These are phyloP conservation scores for Tyria jacobaeae DNA, from an alignment of 2,888 invertebrate species.

Conservation along the genomic window DNA sequence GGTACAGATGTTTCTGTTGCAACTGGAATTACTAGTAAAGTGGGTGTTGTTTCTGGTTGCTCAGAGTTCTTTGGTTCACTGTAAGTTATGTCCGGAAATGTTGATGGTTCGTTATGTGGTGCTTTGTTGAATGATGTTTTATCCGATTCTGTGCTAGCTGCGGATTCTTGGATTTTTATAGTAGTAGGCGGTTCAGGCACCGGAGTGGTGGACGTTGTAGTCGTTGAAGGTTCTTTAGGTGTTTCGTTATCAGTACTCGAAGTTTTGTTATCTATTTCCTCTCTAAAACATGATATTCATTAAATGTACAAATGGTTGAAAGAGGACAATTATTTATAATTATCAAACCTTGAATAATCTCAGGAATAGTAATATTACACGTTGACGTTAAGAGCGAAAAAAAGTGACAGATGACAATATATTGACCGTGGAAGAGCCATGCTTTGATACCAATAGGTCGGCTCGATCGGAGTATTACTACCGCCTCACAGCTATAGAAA, in stretches of 20 bases:
- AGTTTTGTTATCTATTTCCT: slow-evolving; percentile 57
- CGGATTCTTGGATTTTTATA: slow-evolving; percentile 24
- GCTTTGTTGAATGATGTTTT: slow-evolving; percentile 26
- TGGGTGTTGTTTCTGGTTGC: slow-evolving; percentile 4
- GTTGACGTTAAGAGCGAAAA: neutral
- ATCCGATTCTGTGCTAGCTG: neutral
- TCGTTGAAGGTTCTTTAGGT: slow-evolving; percentile 30
- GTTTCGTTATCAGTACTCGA: slow-evolving; percentile 17
- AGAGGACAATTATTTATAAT: no score
- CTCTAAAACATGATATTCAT: slow-evolving; percentile 52
- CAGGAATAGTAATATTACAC: no score
- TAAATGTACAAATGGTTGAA: neutral
- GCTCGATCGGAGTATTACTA: no score
- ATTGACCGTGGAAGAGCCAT: no score
- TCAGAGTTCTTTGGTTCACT: slow-evolving; percentile 19
- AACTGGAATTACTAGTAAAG: slow-evolving; percentile 17
- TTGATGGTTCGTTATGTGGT: slow-evolving; percentile 26
- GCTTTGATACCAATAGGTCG: no score
- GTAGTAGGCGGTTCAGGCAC: slow-evolving; percentile 44
- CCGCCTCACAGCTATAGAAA: no score
- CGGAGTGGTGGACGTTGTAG: slow-evolving; percentile 40
- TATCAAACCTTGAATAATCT: neutral
- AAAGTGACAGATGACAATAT: neutral
- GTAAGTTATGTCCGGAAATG: slow-evolving; percentile 13
- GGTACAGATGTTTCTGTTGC: slow-evolving; percentile 16